Evolutionary conservation across 2,113 vertebrate species (phyloP).

Genomic region (Isurus oxyrinchus): DNA sequence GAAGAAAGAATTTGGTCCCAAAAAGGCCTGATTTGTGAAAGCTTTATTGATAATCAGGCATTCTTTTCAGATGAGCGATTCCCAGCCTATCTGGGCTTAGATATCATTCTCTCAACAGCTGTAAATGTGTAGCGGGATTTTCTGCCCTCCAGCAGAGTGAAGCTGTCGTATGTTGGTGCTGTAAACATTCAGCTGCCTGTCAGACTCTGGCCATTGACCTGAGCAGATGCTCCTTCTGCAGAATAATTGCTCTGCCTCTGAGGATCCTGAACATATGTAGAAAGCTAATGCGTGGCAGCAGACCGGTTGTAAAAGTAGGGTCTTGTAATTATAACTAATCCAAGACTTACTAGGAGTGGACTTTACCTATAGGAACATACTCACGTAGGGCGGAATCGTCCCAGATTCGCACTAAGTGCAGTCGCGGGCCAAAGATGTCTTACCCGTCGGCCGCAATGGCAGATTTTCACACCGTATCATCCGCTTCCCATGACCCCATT

Average conservation of each 20-base stretch:
- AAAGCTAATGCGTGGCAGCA: not conserved
- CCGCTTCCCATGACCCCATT: too few relatives aligned
- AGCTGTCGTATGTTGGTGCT: not conserved
- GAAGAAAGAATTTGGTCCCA: too few relatives aligned
- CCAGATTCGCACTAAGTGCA: too few relatives aligned
- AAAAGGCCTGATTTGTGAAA: too few relatives aligned
- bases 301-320: not conserved
- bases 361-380: not conserved
- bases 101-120: not conserved
- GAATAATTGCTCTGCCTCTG: not conserved
- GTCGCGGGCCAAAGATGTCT: too few relatives aligned
- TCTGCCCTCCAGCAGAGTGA: not conserved
- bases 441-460: too few relatives aligned
- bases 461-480: too few relatives aligned
- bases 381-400: not conserved
- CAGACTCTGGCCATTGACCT: not conserved
- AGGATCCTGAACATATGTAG: conserved; percentile 2
- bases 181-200: not conserved
- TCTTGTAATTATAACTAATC: not conserved
- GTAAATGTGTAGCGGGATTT: not conserved
- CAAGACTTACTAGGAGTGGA: not conserved
- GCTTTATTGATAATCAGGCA: not conserved
- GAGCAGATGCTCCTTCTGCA: not conserved
- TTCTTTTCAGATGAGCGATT: not conserved
- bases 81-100: not conserved